phyloP scores from a whole-genome alignment of 2,797 vertebrate genomes.

The Rhincodon typus region DNA sequence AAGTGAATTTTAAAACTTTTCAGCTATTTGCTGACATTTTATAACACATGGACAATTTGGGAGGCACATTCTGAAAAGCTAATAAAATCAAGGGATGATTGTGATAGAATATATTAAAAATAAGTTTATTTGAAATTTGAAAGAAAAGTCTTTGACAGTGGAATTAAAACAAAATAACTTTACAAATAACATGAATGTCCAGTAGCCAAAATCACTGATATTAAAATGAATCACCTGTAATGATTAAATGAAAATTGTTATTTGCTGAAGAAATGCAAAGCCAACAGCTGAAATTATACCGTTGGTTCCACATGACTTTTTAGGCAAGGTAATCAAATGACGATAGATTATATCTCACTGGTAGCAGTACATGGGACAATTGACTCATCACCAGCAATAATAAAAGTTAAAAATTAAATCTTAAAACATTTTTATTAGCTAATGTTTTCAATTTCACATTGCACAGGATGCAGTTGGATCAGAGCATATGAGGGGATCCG shows the following conservation, averaged over 20 bases:
- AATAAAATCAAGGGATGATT: not conserved
- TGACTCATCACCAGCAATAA: not conserved
- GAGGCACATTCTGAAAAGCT: not conserved
- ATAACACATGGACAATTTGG: not conserved
- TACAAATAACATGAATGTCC: not conserved
- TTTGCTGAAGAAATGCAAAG: not conserved
- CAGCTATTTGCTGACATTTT: no score
- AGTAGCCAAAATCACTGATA: not conserved
- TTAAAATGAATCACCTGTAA: not conserved
- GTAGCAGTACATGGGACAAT: not conserved
- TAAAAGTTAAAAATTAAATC: slow-evolving; percentile 1
- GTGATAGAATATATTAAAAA: not conserved
- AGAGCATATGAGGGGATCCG: not conserved
- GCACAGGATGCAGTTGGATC: not conserved
- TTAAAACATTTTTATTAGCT: not conserved
- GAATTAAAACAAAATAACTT: slow-evolving; percentile 13
- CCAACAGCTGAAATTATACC: not conserved
- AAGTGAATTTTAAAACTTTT: not conserved
- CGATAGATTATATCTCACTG: not conserved
- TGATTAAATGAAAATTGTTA: not conserved
- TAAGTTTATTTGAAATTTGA: not conserved
- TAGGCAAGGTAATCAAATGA: not conserved
- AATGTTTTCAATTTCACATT: not conserved
- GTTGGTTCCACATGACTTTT: not conserved
- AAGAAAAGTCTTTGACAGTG: not conserved